phyloP scores from a whole-genome alignment of 2,113 vertebrate genomes.

The Cheirogaleus medius region DNA sequence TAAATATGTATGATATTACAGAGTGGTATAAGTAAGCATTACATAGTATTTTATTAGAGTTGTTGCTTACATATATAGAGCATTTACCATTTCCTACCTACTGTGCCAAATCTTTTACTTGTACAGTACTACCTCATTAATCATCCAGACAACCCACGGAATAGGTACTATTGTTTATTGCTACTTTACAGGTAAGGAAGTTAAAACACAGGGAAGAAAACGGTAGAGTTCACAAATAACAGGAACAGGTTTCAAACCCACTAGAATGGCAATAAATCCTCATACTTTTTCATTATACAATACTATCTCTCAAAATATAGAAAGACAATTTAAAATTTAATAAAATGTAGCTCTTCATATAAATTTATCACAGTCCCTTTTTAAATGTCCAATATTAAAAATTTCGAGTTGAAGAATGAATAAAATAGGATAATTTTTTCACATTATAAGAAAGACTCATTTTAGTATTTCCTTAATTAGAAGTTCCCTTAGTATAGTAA shows the following conservation, averaged over 20 bases:
- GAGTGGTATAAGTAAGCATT: background rate
- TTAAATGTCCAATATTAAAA: conserved; percentile 19
- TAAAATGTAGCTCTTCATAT: conserved; percentile 23
- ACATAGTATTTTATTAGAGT: background rate
- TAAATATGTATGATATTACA: background rate
- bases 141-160: background rate
- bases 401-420: background rate
- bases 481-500: background rate
- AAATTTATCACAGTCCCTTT: background rate
- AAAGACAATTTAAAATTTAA: background rate
- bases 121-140: background rate
- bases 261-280: background rate
- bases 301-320: background rate
- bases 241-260: background rate
- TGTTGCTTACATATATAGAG: background rate
- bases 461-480: background rate
- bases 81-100: background rate
- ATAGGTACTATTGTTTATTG: background rate
- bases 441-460: background rate
- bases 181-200: background rate
- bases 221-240: background rate
- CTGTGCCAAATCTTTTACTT: background rate
- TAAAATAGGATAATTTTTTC: background rate
- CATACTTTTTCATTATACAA: background rate
- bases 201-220: background rate